Evolutionary conservation across 2,888 invertebrate genomes (phyloP).

Genomic region (Callyntrura guangdongensis): DNA sequence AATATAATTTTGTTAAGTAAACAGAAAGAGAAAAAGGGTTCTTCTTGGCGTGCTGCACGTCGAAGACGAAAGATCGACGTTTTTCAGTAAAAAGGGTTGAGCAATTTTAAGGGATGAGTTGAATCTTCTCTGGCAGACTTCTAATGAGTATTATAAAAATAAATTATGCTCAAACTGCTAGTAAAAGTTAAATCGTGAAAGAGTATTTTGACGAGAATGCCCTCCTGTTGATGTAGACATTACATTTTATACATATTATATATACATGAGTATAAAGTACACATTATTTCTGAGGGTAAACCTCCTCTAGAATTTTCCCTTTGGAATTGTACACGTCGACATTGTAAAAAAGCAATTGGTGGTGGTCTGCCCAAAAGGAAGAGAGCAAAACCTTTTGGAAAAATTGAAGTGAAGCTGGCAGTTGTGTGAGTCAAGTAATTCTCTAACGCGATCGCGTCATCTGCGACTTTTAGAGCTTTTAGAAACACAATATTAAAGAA

Average conservation of each 20-base stretch:
- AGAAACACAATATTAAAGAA: conserved; percentile 30
- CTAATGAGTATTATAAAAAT: conserved; percentile 53
- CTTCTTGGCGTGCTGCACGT: conserved; percentile 16
- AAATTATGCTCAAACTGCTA: conserved; percentile 25
- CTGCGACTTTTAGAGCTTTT: conserved; percentile 22
- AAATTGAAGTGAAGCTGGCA: not conserved
- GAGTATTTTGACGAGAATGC: conserved; percentile 56
- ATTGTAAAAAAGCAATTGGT: conserved; percentile 12
- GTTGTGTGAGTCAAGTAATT: not conserved
- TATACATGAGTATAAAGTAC: not conserved
- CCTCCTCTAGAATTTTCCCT: conserved; percentile 26
- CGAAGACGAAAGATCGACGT: conserved; percentile 21
- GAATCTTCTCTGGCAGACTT: conserved; percentile 34
- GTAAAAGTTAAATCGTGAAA: conserved; percentile 41
- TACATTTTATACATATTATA: not conserved
- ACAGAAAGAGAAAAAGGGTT: conserved; percentile 45
- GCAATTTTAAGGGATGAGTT: conserved; percentile 63
- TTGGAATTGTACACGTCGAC: not conserved
- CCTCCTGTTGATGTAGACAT: conserved; percentile 61
- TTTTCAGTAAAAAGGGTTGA: conserved; percentile 61
- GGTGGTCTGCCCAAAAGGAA: not conserved
- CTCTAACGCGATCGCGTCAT: conserved; percentile 45
- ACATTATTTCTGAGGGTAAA: conserved; percentile 1
- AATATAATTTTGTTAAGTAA: conserved; percentile 64
- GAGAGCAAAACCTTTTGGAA: conserved; percentile 5